phyloP scores from a whole-genome alignment of 2,888 invertebrate species.

The Pristionchus japonicus region DNA sequence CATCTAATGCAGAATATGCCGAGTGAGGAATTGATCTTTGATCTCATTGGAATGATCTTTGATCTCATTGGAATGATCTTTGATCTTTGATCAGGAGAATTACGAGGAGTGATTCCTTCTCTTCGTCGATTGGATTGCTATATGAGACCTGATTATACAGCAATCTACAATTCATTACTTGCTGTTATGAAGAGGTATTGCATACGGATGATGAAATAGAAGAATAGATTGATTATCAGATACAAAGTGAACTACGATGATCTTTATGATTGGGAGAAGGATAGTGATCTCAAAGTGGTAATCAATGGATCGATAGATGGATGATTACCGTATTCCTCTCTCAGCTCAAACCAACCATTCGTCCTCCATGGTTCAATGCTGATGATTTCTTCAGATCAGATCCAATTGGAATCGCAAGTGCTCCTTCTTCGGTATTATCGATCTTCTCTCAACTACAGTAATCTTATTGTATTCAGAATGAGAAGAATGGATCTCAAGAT shows the following conservation, averaged over 20 bases:
- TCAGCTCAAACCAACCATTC: background rate
- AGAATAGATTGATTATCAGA: background rate
- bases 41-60: conserved; percentile 1
- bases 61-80: background rate
- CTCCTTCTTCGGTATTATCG: background rate
- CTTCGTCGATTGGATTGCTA: conserved; percentile 30
- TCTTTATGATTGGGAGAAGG: conserved; percentile 41
- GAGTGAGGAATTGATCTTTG: background rate
- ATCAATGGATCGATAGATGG: background rate
- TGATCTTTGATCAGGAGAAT: conserved; percentile 16
- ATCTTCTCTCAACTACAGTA: background rate
- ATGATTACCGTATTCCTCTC: background rate
- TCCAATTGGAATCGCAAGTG: background rate
- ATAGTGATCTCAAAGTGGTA: background rate
- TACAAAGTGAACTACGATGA: conserved; percentile 3
- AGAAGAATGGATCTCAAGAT: background rate
- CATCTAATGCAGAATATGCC: conserved; percentile 62
- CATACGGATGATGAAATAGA: background rate
- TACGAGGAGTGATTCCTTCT: background rate
- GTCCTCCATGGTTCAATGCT: background rate
- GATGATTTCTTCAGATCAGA: background rate
- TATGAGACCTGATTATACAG: conserved; percentile 11
- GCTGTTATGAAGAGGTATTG: conserved; percentile 30
- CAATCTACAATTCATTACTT: background rate
- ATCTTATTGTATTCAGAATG: background rate